Evolutionary conservation across 2,888 invertebrate species (phyloP), one percentile per base, ranked within the genome.

Genomic region (Stenodera caucasica): DNA sequence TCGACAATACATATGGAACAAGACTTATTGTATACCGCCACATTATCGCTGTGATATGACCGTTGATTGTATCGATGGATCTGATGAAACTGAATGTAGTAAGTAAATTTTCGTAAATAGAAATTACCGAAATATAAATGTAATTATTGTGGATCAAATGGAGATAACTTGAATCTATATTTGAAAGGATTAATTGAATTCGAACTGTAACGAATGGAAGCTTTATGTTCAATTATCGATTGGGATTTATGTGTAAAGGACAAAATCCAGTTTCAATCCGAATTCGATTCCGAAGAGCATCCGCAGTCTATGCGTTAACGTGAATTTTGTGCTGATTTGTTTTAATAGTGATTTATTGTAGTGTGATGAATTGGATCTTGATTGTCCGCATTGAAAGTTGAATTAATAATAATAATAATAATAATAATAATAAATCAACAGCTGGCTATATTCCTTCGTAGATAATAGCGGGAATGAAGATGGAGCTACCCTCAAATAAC

Each of bases 71-170:
- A 91, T 94, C 64, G 96, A 96, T 80, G 95, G 94, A 68, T 92
- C 94, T 35, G 98, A 98, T 81, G 97, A 98, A 82, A 91, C 91
- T 11, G 91, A 92, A 79, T 98, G 97, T 86, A 91, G 96, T 96
- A 83, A 94, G 95, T 93, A 76, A 52, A 15, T 37, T 26, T 26
- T 26, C 3, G 6, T 26, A 5, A 26, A 15, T 14, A 6, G 14
- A 35, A 35, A 33, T 33, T 33, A 29, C 29, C 29, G 7, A n/a
- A n/a, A n/a, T n/a, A n/a, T n/a, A n/a, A n/a, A n/a, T n/a, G n/a
- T n/a, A n/a, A n/a, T n/a, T n/a, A n/a, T n/a, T n/a, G n/a, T n/a
- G n/a, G n/a, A n/a, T n/a, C n/a, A n/a, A n/a, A n/a, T n/a, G n/a
- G n/a, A n/a, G n/a, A n/a, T n/a, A 26, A 6, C 26, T 26, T 7